Base-by-base conservation (phyloP, 2,113 vertebrate genomes). In the Pelecanus crispus region DNA sequence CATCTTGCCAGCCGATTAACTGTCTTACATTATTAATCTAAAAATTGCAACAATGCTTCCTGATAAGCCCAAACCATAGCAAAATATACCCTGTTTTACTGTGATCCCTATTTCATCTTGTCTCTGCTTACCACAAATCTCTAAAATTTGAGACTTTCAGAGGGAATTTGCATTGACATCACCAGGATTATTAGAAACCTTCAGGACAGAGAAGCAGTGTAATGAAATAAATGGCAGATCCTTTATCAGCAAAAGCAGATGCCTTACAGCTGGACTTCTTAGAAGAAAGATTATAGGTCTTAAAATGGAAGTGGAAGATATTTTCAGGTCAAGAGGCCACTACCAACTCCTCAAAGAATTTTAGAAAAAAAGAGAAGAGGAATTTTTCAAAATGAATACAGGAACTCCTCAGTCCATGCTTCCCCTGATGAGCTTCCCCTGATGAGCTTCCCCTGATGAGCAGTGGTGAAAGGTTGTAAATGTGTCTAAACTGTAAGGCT, bases 81-180 rank as follows among this genome's bases (percentile, higher is more conserved):
- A 77, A 13, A 92, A 29, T 72, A 67, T 36, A n/a, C 13, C 16
- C 50, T 85, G n/a, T 74, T 93, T 88, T 63, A 88, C 40, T 70
- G 79, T 66, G 59, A 74, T 92, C 77, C 91, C 65, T 79, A 55
- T 92, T 97, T 95, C 92, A 49, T 79, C 61, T 68, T 91, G 55
- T 50, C 67, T 73, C 59, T 91, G 65, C 75, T 94, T 87, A 67
- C 44, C 62, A 72, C 55, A 86, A 93, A 79, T 49, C 49, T 80
- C 59, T 56, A 65, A 71, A 85, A 94, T 73, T 94, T 82, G 63
- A 92, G 68, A 79, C 53, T 95, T 97, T 97, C 94, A 65, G 77
- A 52, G 93, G 95, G 88, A 97, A 97, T 97, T 95, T 92, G 86
- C 95, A 90, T 95, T 95, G 93, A 95, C 92, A 97, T 87, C 45